Evolutionary conservation across 2,797 vertebrate species (phyloP), one percentile per base, ranked within the genome.

Genomic region (Manis javanica): DNA sequence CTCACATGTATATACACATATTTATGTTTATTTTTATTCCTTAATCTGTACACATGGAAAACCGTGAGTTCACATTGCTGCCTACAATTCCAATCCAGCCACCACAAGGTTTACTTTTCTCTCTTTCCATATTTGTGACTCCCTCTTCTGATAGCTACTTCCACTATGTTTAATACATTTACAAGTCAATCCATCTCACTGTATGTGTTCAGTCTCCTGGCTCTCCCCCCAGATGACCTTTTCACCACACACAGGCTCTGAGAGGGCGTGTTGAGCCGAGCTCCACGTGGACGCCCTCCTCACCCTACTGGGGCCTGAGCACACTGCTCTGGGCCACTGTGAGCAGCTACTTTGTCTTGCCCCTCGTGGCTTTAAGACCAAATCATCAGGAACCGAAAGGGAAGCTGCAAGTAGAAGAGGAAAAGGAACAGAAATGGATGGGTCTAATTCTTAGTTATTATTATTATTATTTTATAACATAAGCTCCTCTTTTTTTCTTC

Each of bases 341-440:
- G 53, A 63, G 55, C 21, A 69, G 4, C 0, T 13, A 7, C 24
- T 14, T 89, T 74, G 19, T 39, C 42, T 75, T 29, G 23, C 10
- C 15, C 42, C 23, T 7, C 59, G 4, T 8, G 12, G 21, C 46
- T 63, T 87, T 77, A 83, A 15, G 39, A 83, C 1, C 55, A 84
- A 96, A 61, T 66, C 53, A 2, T 94, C 68, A 59, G 61, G 31
- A 86, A 71, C 51, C 42, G 31, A 79, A 93, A 85, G 26, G 37
- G 31, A 92, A 93, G 46, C 3, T 10, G 71, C 15, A 79, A 12
- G n/a, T n/a, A 61, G 23, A 55, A 78, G 39, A 90, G 42, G 49
- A 82, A 61, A 95, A 90, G 6, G 15, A 92, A 96, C 9, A 90
- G 6, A 12, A 92, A 96, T 8, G 37, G 15, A 75, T 94, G 39